phyloP scores from a whole-genome alignment of 1,140 invertebrate species.

The Drosophila virilis region DNA sequence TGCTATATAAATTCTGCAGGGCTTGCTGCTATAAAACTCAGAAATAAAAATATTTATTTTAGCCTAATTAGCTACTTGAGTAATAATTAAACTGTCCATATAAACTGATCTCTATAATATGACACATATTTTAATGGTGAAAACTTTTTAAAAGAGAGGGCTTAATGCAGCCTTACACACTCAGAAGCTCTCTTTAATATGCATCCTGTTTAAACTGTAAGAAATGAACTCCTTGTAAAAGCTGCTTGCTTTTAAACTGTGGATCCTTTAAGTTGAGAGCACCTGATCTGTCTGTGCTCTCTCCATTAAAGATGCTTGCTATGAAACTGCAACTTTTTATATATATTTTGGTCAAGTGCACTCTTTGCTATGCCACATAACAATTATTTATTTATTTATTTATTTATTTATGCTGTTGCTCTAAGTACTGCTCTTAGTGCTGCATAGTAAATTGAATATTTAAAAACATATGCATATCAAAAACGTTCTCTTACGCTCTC shows the following conservation, averaged over 20 bases:
- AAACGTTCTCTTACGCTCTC: neutral
- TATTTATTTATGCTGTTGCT: constrained; percentile 1
- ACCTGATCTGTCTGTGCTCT: too few relatives aligned
- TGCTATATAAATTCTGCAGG: neutral
- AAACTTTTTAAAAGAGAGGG: too few relatives aligned
- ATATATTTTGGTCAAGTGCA: neutral
- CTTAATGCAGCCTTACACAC: too few relatives aligned
- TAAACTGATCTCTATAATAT: too few relatives aligned
- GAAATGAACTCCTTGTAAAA: too few relatives aligned
- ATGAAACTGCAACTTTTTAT: neutral
- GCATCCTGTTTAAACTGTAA: too few relatives aligned
- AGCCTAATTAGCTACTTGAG: neutral
- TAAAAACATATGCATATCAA: constrained; percentile 1
- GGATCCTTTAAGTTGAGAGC: neutral
- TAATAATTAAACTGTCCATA: too few relatives aligned
- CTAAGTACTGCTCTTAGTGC: neutral
- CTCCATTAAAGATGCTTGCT: neutral
- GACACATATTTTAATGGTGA: too few relatives aligned
- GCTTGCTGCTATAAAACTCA: neutral
- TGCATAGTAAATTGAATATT: constrained; percentile 7
- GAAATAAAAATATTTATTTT: neutral
- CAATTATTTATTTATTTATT: neutral
- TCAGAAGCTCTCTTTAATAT: too few relatives aligned
- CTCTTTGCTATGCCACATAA: too few relatives aligned
- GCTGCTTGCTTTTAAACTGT: neutral